Percentiles rank a stretch among this genome's conserved stretches.
Evolutionary conservation across 2,888 invertebrate genomes (phyloP).

Genomic region (Tipula confusa): DNA sequence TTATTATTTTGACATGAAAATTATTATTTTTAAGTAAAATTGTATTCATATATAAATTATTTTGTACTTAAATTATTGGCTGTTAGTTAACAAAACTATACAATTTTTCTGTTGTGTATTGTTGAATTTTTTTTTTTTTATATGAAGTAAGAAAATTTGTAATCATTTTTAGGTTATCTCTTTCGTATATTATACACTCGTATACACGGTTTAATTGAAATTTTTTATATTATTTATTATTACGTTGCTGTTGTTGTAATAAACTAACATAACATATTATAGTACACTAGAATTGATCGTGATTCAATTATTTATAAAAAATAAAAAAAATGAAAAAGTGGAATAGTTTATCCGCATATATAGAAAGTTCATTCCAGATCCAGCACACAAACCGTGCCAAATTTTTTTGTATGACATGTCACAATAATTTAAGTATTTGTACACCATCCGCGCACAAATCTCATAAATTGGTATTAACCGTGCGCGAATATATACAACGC

Average conservation of each 20-base stretch:
- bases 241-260: neutral
- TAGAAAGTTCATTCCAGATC: neutral
- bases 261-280: neutral
- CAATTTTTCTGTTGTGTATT: neutral
- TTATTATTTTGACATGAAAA: slow-evolving; percentile 9
- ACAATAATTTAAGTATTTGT: neutral
- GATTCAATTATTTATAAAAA: slow-evolving; percentile 25
- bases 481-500: too few relatives aligned
- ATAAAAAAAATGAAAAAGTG: too few relatives aligned
- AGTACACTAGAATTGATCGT: neutral
- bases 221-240: neutral
- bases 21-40: neutral
- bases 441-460: neutral
- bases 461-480: neutral
- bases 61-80: neutral
- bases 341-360: neutral
- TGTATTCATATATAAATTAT: neutral
- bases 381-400: neutral
- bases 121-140: too few relatives aligned
- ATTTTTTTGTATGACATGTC: neutral
- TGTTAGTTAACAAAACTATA: slow-evolving; percentile 14
- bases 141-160: neutral
- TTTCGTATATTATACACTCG: neutral
- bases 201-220: neutral
- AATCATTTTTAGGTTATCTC: slow-evolving; percentile 25